These are phyloP conservation scores for Phallusia fumigata DNA, from an alignment of 23 tunicate genomes.

Conservation along the genomic window DNA sequence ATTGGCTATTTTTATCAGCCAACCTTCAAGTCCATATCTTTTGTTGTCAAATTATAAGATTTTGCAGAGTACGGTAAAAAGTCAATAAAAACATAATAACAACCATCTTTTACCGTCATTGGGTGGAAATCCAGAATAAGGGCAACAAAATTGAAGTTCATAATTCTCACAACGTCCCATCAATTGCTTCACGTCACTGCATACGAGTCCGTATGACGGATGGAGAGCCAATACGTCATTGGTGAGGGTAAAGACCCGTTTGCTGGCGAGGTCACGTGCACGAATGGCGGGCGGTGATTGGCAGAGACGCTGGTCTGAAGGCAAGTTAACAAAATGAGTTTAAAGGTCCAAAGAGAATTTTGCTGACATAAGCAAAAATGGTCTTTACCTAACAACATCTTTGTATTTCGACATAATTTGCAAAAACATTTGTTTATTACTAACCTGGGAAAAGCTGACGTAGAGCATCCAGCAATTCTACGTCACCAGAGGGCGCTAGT, in stretches of 20 bases:
- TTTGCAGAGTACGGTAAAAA: too few species aligned
- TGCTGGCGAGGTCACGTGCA: slow-evolving; percentile 12
- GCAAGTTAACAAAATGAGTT: neutral
- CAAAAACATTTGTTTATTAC: neutral
- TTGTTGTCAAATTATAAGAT: too few species aligned
- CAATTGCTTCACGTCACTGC: slow-evolving; percentile 29
- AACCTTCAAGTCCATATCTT: too few species aligned
- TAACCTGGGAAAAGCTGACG: slow-evolving; percentile 20
- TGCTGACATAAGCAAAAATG: neutral
- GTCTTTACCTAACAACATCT: neutral
- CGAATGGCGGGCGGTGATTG: slow-evolving; percentile 31
- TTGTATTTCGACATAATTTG: too few species aligned
- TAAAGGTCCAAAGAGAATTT: too few species aligned
- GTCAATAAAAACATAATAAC: too few species aligned
- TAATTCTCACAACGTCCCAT: slow-evolving; percentile 22
- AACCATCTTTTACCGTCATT: neutral
- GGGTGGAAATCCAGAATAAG: slow-evolving; percentile 3
- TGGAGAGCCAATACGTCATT: slow-evolving; percentile 20
- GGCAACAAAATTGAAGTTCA: slow-evolving; percentile 33
- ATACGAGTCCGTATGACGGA: slow-evolving; percentile 12
- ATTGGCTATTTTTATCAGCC: too few species aligned
- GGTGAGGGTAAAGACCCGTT: slow-evolving; percentile 17
- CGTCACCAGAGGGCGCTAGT: slow-evolving; percentile 11
- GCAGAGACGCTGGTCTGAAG: slow-evolving; percentile 5
- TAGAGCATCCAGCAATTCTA: slow-evolving; percentile 12